A percentile compares a stretch with the other conserved stretches of the same genome.
Conservation (phyloP, 2,888 invertebrate genomes). For the Drosophila fulvimacula region DNA sequence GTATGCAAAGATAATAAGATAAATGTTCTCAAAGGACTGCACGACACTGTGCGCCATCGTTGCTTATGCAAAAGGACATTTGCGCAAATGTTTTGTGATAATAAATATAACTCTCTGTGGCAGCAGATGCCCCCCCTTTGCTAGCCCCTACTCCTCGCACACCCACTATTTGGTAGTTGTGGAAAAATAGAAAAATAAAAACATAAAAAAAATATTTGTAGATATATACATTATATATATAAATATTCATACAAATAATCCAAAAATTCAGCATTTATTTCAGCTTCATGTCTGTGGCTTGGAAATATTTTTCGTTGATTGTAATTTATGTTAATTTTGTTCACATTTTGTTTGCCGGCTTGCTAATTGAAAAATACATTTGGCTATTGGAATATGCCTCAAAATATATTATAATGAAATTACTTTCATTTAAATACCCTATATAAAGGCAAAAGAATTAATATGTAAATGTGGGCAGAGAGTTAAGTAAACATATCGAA, state of each 20-base stretch:
- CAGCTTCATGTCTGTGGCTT: constrained; percentile 47
- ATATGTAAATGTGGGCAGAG: not conserved
- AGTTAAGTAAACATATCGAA: not conserved
- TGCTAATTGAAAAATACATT: constrained; percentile 57
- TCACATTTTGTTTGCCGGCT: constrained; percentile 41
- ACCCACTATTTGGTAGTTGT: constrained; percentile 6
- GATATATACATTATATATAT: constrained; percentile 13
- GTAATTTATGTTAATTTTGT: constrained; percentile 60
- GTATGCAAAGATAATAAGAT: constrained; percentile 80
- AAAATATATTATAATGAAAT: not conserved
- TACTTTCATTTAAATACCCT: not conserved
- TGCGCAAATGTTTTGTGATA: constrained; percentile 79
- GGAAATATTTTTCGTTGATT: constrained; percentile 56
- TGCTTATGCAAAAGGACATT: constrained; percentile 80
- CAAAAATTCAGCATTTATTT: constrained; percentile 53
- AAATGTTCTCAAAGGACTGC: constrained; percentile 81
- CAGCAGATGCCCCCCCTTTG: constrained; percentile 37
- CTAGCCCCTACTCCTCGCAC: not conserved
- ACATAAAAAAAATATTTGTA: constrained; percentile 4
- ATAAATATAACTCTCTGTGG: constrained; percentile 78
- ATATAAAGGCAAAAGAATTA: not conserved
- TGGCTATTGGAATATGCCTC: constrained; percentile 3
- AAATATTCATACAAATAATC: constrained; percentile 16
- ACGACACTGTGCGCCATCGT: constrained; percentile 68
- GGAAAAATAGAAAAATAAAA: constrained; percentile 25